Percentiles rank a stretch among this genome's conserved stretches.
Conservation (phyloP, 2,113 vertebrate genomes). For the Cyprinus carpio region DNA sequence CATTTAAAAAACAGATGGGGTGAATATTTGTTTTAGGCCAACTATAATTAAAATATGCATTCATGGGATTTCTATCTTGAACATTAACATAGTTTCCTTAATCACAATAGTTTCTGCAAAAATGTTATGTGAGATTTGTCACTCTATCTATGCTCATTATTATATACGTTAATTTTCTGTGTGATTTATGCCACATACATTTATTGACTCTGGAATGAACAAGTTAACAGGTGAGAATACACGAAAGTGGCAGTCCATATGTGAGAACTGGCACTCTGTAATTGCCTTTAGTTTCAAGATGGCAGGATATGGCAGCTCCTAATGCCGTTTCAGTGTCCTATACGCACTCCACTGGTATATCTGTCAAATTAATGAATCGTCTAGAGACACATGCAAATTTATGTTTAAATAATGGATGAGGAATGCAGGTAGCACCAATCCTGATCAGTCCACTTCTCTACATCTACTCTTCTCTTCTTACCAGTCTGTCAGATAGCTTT, state of each 20-base stretch:
- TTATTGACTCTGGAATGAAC: slow-evolving; percentile 7
- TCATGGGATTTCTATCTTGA: no score
- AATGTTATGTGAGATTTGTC: background rate
- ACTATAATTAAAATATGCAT: no score
- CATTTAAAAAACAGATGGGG: no score
- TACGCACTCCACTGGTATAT: background rate
- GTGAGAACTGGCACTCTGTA: slow-evolving; percentile 20
- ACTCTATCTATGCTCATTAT: background rate
- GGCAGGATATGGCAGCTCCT: background rate
- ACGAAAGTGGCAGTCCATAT: slow-evolving; percentile 9
- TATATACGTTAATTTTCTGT: background rate
- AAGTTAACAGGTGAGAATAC: slow-evolving; percentile 35
- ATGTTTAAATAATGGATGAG: slow-evolving; percentile 12
- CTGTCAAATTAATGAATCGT: slow-evolving; percentile 38
- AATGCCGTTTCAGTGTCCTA: slow-evolving; percentile 26
- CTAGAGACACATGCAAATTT: slow-evolving; percentile 25
- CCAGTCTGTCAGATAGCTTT: slow-evolving; percentile 2
- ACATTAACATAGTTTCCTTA: no score
- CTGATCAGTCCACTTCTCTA: slow-evolving; percentile 7
- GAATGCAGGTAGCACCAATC: background rate
- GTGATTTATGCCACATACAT: background rate
- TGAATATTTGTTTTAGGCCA: no score
- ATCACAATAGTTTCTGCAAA: no score
- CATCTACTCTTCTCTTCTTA: background rate
- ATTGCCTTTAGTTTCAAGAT: slow-evolving; percentile 31